Evolutionary conservation across 2,797 vertebrate species (phyloP).

Genomic region (Pangasius krempfi): DNA sequence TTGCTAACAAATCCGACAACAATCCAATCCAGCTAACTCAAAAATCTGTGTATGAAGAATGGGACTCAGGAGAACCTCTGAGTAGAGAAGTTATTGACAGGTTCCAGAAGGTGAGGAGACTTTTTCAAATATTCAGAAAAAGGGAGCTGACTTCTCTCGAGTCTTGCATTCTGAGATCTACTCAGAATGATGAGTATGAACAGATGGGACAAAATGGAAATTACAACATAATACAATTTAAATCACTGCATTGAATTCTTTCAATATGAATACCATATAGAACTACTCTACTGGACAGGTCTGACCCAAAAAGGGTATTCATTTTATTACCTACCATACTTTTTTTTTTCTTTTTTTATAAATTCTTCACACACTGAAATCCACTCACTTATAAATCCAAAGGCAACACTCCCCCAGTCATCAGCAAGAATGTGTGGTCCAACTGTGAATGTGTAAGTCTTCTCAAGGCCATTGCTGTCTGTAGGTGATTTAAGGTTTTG

Average conservation of each 20-base stretch:
- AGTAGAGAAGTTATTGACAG: not conserved
- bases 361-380: slow-evolving; percentile 30
- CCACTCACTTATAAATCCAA: not conserved
- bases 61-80: too few species aligned
- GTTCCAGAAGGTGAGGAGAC: not conserved
- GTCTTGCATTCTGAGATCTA: not conserved
- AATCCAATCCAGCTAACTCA: too few species aligned
- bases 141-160: not conserved
- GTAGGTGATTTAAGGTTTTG: slow-evolving; percentile 43
- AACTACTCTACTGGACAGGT: not conserved
- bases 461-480: slow-evolving; percentile 14
- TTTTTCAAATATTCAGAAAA: not conserved
- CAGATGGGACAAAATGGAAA: not conserved
- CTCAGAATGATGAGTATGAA: not conserved
- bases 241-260: not conserved
- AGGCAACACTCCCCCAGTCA: slow-evolving; percentile 19
- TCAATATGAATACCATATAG: not conserved
- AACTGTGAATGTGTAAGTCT: slow-evolving; percentile 45
- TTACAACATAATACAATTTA: not conserved
- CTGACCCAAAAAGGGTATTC: not conserved
- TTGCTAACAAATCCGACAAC: not conserved
- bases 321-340: slow-evolving; percentile 1
- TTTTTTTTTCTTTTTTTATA: not conserved
- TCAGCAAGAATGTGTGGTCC: slow-evolving; percentile 44
- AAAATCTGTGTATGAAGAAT: not conserved